Evolutionary conservation across 2,797 vertebrate genomes (phyloP), one percentile per base, ranked within the genome.

Genomic region (Meda fulgida): DNA sequence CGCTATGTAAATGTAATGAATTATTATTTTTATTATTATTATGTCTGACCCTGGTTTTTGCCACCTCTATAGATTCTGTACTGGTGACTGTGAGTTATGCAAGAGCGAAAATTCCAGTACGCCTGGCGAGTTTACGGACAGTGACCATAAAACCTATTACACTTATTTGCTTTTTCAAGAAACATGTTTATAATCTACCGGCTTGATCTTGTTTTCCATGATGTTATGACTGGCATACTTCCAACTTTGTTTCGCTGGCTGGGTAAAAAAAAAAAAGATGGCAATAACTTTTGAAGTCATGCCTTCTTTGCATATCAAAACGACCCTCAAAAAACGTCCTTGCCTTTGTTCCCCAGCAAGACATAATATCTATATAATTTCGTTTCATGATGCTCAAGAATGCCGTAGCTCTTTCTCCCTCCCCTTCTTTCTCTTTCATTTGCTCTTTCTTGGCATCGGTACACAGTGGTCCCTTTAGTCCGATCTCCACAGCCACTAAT

Each of bases 261-360:
- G 53, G 26, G 23, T 71, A 86, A 86, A 86, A 76, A 63, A 51
- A 55, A 34, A 9, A 73, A 55, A 36, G 14, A 29, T 55, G n/a
- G 46, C 18, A 63, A 8, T 65, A 65, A 7, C 55, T 85, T 86
- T 88, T 87, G 73, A 76, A 84, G 84, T 85, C 29, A 14, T 55
- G 29, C 34, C 67, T 82, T 10, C 34, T 89, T 85, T 85, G 55
- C 84, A 83, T 86, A 86, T 87, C 70, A 86, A 87, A 85, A 75
- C 72, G 48, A 82, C 19, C 73, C 53, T 76, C 72, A 85, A 81
- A 69, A 67, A 85, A 16, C 53, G 29, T 77, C 73, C 67, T 40
- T 46, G 58, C 26, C 77, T 85, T 88, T 66, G 48, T 78, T 65
- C 34, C 34, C 72, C 75, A 79, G 26, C 43, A 78, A 82, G 76